phyloP scores from a whole-genome alignment of 2,888 invertebrate genomes.

The Tigriopus californicus region DNA sequence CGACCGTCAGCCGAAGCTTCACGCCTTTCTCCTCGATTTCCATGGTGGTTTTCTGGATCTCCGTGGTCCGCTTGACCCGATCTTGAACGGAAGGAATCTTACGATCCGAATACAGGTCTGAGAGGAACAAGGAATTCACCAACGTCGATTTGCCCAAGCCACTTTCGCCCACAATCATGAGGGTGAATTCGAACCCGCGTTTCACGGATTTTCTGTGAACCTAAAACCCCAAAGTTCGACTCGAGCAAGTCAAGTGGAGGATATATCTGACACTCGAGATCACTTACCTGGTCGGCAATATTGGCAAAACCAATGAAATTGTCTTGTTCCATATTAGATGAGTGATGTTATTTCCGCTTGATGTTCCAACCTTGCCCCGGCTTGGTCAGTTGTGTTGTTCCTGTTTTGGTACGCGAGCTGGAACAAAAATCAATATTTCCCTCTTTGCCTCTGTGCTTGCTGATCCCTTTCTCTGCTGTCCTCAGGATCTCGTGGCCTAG shows the following conservation, averaged over 20 bases:
- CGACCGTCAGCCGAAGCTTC: constrained; percentile 67
- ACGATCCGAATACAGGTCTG: constrained; percentile 44
- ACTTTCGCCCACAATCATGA: constrained; percentile 88
- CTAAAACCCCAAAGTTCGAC: constrained; percentile 57
- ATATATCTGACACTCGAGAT: not conserved
- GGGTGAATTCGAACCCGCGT: constrained; percentile 84
- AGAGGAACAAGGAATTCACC: constrained; percentile 80
- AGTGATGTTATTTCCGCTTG: too few species aligned
- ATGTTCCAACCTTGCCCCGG: too few species aligned
- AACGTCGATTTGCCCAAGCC: constrained; percentile 87
- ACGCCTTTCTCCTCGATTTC: constrained; percentile 89
- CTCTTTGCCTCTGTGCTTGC: too few species aligned
- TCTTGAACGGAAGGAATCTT: constrained; percentile 27
- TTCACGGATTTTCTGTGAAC: constrained; percentile 91
- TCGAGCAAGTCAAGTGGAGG: too few species aligned
- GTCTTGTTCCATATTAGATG: not conserved
- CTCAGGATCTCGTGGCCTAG: too few species aligned
- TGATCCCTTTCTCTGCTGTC: too few species aligned
- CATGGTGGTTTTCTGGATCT: constrained; percentile 52
- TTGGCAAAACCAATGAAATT: constrained; percentile 8
- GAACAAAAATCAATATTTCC: too few species aligned
- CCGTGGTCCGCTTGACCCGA: constrained; percentile 37
- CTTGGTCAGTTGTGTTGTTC: too few species aligned
- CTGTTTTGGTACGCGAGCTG: too few species aligned
- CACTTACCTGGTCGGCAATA: constrained; percentile 32